Base-by-base conservation (phyloP, 1,140 invertebrate species). In the Charaxes varanes region DNA sequence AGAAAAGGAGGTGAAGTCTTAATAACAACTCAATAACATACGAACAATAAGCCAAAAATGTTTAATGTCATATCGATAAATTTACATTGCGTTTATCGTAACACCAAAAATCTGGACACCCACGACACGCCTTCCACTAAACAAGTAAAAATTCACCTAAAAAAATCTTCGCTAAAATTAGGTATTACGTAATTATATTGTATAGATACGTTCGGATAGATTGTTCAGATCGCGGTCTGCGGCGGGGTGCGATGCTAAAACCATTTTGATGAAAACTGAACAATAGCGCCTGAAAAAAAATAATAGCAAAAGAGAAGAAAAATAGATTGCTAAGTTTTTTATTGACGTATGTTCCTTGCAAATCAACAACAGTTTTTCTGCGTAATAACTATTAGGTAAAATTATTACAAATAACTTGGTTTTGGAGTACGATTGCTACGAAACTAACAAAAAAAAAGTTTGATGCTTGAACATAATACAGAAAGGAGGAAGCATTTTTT, bases 1-100 rank as follows among this genome's bases (percentile, higher is more conserved):
- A n/a, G n/a, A n/a, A n/a, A n/a, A n/a, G n/a, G n/a, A n/a, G n/a
- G 2, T 14, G 13, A 21, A 22, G 22, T 17, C 11, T 19, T 23
- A 60, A 67, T 58, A 64, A 65, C 15, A 70, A 73, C 27, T 45
- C 59, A 81, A 74, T 77, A 77, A 80, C 62, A 72, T 79, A 82
- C 74, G 60, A 80, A 80, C 72, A 67, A 73, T 83, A 83, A 83
- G 79, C 79, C 79, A 83, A 83, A 83, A 83, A 72, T 77, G 73
- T 80, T 83, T 83, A 79, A 83, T 78, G 70, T 79, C 61, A 79
- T 80, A 78, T 78, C 59, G 68, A 72, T 83, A 79, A 81, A 77
- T 83, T 79, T 80, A 80, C 79, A 83, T 68, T 69, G 73, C 76
- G 63, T 65, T 76, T 59, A 66, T 67, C 59, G 62, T 63, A 51